Evolutionary conservation across 1,140 invertebrate genomes (phyloP).

Genomic region (Atta colombica): DNA sequence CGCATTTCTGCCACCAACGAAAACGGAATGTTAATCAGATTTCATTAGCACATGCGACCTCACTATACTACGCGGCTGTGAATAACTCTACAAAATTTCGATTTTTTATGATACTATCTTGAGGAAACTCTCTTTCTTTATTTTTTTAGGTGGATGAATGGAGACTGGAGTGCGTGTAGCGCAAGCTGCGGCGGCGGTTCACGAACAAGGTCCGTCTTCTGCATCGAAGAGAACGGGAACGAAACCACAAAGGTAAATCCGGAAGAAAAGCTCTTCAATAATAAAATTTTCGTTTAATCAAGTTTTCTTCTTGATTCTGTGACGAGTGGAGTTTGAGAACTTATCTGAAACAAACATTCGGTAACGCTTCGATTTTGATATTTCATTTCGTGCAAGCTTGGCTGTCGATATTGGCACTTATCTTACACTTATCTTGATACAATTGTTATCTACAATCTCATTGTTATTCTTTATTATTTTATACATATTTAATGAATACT

Average conservation of each 20-base stretch:
- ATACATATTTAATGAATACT: not conserved
- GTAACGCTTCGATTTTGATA: not conserved
- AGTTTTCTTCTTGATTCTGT: not conserved
- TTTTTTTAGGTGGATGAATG: slow-evolving; percentile 93
- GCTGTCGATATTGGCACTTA: slow-evolving; percentile 1
- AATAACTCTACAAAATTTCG: slow-evolving; percentile 23
- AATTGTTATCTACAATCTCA: not conserved
- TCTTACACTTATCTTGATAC: not conserved
- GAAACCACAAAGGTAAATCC: slow-evolving; percentile 89
- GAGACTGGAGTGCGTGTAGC: slow-evolving; percentile 95
- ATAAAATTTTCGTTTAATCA: slow-evolving; percentile 11
- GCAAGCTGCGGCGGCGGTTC: slow-evolving; percentile 94
- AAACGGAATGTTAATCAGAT: slow-evolving; percentile 25
- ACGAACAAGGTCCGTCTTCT: slow-evolving; percentile 92
- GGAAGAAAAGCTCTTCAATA: slow-evolving; percentile 10
- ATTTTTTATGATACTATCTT: not conserved
- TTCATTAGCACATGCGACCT: slow-evolving; percentile 7
- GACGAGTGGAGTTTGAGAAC: not conserved
- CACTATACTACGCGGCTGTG: not conserved
- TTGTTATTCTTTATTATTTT: not conserved
- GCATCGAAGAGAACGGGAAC: slow-evolving; percentile 91
- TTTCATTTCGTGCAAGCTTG: not conserved
- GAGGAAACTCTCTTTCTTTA: slow-evolving; percentile 31
- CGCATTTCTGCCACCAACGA: not conserved
- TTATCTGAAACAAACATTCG: slow-evolving; percentile 20